Evolutionary conservation across 2,113 vertebrate species (phyloP).

Genomic region (Mellivora capensis): DNA sequence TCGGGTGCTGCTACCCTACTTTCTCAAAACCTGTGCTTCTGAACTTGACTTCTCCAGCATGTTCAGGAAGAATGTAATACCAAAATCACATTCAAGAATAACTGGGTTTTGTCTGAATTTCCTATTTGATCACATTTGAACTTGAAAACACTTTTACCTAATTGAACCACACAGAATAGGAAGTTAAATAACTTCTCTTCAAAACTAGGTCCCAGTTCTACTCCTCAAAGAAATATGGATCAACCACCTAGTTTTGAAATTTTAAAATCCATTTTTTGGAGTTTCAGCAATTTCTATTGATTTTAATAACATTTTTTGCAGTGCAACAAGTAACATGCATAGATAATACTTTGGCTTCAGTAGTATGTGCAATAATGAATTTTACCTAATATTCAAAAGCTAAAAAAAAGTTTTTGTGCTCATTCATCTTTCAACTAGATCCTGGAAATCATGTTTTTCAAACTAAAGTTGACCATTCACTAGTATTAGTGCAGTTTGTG

Average conservation of each 20-base stretch:
- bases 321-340: background rate
- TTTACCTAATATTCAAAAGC: background rate
- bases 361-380: background rate
- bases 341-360: background rate
- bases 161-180: background rate
- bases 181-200: background rate
- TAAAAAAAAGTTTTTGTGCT: background rate
- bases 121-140: background rate
- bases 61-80: background rate
- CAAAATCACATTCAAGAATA: background rate
- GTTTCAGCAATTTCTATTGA: background rate
- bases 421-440: background rate
- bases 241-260: background rate
- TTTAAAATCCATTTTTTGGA: background rate
- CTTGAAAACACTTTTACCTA: background rate
- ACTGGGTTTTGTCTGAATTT: background rate
- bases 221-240: background rate
- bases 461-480: background rate
- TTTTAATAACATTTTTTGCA: background rate
- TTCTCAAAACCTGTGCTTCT: fast-evolving
- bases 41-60: background rate
- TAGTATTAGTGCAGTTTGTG: background rate
- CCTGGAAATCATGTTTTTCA: background rate
- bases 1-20: no score
- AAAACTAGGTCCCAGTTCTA: background rate